Evolutionary conservation across 1,140 invertebrate genomes (phyloP).

Genomic region (Philotrypesis tridentata): DNA sequence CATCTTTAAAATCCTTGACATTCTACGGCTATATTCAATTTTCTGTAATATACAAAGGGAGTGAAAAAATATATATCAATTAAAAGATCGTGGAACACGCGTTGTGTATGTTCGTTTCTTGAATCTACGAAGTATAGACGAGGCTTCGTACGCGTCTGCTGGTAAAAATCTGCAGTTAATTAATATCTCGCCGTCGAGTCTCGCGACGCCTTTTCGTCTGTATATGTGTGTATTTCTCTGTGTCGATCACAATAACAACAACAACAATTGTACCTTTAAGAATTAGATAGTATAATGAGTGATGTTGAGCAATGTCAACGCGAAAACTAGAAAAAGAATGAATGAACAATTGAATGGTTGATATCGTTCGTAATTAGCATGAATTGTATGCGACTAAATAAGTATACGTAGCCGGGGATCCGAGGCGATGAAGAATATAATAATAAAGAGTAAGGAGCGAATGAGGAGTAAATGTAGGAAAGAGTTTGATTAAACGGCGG

Average conservation of each 20-base stretch:
- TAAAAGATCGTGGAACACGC: neutral
- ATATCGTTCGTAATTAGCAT: too few species aligned
- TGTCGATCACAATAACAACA: constrained; percentile 30
- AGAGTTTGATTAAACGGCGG: neutral
- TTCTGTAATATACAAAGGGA: neutral
- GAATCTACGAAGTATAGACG: constrained; percentile 26
- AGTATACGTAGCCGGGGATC: too few species aligned
- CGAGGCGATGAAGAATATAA: too few species aligned
- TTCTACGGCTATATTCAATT: neutral
- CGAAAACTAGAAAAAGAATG: neutral
- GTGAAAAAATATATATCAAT: constrained; percentile 11
- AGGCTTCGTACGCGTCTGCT: neutral
- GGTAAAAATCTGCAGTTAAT: neutral
- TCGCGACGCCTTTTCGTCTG: neutral
- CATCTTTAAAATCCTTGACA: neutral
- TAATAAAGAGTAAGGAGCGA: too few species aligned
- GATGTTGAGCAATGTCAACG: neutral
- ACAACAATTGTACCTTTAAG: constrained; percentile 19
- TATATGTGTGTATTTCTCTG: too few species aligned
- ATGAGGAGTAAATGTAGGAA: neutral
- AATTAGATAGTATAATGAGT: neutral
- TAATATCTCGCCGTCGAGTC: neutral
- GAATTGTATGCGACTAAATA: too few species aligned
- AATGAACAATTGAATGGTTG: neutral
- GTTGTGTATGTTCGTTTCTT: constrained; percentile 1